Conservation (phyloP, 2,113 vertebrate genomes). For the Pycnonotus jocosus region DNA sequence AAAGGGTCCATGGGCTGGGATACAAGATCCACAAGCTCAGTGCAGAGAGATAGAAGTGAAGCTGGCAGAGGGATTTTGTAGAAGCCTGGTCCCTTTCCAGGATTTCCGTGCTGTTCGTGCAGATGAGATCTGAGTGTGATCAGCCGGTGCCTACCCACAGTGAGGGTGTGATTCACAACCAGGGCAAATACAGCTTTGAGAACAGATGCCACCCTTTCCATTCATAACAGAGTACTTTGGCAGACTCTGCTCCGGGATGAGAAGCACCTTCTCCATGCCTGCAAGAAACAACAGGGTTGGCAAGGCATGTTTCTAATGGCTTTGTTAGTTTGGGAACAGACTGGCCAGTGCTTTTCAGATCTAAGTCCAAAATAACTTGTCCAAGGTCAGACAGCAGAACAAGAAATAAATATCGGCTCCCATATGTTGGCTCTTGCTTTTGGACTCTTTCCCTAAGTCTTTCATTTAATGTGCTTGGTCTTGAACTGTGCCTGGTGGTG, state of each 20-base stretch:
- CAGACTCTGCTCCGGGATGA: not conserved
- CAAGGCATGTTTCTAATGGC: not conserved
- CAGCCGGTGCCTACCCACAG: not conserved
- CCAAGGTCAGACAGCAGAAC: conserved; percentile 23
- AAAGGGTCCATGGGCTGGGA: not conserved
- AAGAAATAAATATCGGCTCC: not conserved
- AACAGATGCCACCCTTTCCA: conserved; percentile 18
- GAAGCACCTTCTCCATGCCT: not conserved
- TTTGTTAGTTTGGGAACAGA: not conserved
- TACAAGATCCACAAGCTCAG: not conserved
- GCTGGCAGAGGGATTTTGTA: not conserved
- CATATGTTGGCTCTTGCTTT: not conserved
- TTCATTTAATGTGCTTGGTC: conserved; percentile 13
- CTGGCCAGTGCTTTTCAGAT: not conserved
- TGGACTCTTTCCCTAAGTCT: not conserved
- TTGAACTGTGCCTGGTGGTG: not conserved
- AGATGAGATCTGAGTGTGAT: conserved; percentile 3
- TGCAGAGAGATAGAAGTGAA: not conserved
- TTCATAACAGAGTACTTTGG: conserved; percentile 6
- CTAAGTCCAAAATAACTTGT: conserved; percentile 3
- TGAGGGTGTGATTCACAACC: conserved; percentile 6
- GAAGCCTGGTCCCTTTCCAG: not conserved
- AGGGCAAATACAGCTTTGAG: conserved; percentile 32
- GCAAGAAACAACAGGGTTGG: not conserved
- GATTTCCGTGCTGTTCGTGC: not conserved